These are phyloP conservation scores for Telmatochromis brachygnathus DNA, from an alignment of 2,113 vertebrate genomes.

Conservation along the genomic window DNA sequence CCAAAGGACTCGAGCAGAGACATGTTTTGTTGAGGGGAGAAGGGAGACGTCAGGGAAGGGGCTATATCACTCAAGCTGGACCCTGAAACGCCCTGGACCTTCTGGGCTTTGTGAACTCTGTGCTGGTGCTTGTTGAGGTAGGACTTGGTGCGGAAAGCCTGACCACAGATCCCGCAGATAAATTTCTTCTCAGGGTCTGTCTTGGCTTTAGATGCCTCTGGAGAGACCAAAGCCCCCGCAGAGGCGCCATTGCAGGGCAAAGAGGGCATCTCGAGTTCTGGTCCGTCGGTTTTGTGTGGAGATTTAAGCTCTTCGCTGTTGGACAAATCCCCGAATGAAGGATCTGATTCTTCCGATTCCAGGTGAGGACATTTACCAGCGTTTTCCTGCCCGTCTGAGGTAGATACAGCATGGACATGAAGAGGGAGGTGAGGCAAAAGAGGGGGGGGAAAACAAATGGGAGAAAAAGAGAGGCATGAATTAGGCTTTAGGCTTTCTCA, in stretches of 20 bases:
- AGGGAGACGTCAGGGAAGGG: slow-evolving; percentile 84
- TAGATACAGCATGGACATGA: neutral
- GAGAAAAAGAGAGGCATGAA: neutral
- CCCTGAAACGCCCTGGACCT: slow-evolving; percentile 51
- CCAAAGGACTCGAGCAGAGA: slow-evolving; percentile 97
- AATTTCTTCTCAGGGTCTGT: slow-evolving; percentile 92
- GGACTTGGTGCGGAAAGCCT: slow-evolving; percentile 97
- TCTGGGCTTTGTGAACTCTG: slow-evolving; percentile 87
- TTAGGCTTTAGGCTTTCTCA: neutral
- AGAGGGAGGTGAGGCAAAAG: neutral
- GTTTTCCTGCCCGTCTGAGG: slow-evolving; percentile 77
- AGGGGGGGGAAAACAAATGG: neutral
- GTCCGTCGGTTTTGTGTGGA: slow-evolving; percentile 83
- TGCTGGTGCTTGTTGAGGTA: slow-evolving; percentile 99
- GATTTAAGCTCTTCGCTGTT: slow-evolving; percentile 90
- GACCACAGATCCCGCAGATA: slow-evolving; percentile 87
- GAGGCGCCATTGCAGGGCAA: slow-evolving; percentile 80
- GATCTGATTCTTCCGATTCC: slow-evolving; percentile 92
- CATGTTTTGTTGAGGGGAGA: slow-evolving; percentile 99
- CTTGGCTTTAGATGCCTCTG: slow-evolving; percentile 85
- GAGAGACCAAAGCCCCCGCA: slow-evolving; percentile 34
- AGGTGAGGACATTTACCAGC: slow-evolving; percentile 92
- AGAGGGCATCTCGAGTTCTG: slow-evolving; percentile 76
- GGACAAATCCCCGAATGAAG: slow-evolving; percentile 87
- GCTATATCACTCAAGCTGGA: slow-evolving; percentile 79